Evolutionary conservation across 2,113 vertebrate species (phyloP).

Genomic region (Burhinus bistriatus): DNA sequence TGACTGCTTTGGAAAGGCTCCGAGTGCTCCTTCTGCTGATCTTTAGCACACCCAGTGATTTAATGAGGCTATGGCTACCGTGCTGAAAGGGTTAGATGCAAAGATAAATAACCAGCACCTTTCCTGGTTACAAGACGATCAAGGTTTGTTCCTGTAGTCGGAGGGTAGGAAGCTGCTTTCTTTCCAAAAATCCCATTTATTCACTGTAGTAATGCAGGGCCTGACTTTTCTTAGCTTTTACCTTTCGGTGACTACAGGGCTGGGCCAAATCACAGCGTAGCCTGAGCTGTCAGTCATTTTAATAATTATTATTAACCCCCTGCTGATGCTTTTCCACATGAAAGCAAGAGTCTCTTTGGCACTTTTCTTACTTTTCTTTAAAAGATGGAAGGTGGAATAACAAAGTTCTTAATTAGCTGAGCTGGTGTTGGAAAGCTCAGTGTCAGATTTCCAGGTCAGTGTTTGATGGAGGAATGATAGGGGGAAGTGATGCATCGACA

Average conservation of each 20-base stretch:
- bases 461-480: slow-evolving; percentile 70
- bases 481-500: slow-evolving; percentile 63
- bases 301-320: slow-evolving; percentile 69
- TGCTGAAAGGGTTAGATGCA: background rate
- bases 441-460: slow-evolving; percentile 73
- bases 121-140: background rate
- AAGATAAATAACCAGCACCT: background rate
- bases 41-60: background rate
- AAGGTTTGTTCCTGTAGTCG: background rate
- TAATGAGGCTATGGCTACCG: background rate
- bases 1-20: background rate
- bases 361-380: slow-evolving; percentile 42
- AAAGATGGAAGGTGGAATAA: slow-evolving; percentile 62
- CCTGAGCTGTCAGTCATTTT: slow-evolving; percentile 10
- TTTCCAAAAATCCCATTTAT: background rate
- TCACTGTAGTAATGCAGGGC: background rate
- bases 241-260: background rate
- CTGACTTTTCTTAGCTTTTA: slow-evolving; percentile 1
- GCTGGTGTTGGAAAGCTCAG: slow-evolving; percentile 64
- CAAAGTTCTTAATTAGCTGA: slow-evolving; percentile 72
- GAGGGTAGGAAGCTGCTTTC: background rate
- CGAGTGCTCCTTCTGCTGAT: background rate
- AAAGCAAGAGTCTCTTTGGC: slow-evolving; percentile 56
- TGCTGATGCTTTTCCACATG: slow-evolving; percentile 53
- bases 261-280: background rate